Percentiles rank a stretch among this genome's conserved stretches.
Conservation (phyloP, 2,797 vertebrate species). For the Oophaga sylvatica region DNA sequence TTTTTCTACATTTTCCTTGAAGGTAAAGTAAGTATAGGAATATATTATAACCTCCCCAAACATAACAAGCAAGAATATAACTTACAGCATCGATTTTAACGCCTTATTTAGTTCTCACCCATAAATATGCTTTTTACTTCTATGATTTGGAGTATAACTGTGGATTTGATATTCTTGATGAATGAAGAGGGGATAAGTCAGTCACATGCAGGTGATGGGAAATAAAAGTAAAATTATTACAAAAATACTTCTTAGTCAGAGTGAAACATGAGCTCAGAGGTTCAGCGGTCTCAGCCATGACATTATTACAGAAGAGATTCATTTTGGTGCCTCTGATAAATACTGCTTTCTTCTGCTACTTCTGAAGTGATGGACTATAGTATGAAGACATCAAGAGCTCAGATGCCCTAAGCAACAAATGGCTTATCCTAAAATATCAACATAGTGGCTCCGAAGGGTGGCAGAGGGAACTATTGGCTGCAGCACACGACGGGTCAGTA, state of each 20-base stretch:
- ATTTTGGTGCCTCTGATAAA: slow-evolving; percentile 27
- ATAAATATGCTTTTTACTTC: not conserved
- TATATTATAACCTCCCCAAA: not conserved
- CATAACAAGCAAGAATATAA: not conserved
- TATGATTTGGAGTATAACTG: not conserved
- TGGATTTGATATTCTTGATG: not conserved
- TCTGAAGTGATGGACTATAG: not conserved
- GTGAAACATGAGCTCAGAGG: slow-evolving; percentile 13
- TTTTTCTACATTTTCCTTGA: not conserved
- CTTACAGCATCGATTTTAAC: not conserved
- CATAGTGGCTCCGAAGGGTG: no score
- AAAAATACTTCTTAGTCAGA: not conserved
- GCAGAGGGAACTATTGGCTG: no score
- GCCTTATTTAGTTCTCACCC: not conserved
- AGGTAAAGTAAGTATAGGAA: not conserved
- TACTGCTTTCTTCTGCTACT: not conserved
- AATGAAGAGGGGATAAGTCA: not conserved
- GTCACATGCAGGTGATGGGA: not conserved
- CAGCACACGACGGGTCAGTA: no score
- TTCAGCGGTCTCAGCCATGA: not conserved
- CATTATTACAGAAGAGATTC: slow-evolving; percentile 23
- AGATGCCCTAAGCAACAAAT: not conserved
- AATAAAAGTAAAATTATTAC: slow-evolving; percentile 16
- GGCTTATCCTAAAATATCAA: not conserved
- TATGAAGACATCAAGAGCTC: not conserved